A percentile compares a stretch with the other conserved stretches of the same genome.
These are phyloP conservation scores for Oxyscelio sp. DNA, from an alignment of 2,888 invertebrate species.

Conservation along the genomic window DNA sequence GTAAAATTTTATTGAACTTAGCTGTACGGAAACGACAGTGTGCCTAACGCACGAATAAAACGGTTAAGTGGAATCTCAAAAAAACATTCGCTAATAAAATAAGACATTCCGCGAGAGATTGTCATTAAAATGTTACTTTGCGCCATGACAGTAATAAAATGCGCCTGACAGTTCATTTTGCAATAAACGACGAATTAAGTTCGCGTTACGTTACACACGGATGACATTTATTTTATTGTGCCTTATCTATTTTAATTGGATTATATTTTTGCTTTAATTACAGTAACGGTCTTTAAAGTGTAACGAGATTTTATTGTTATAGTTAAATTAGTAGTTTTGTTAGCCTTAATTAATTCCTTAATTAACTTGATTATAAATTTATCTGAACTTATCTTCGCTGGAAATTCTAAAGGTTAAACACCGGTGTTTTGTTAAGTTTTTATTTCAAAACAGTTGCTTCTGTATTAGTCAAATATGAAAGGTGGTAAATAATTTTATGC, in stretches of 20 bases:
- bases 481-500: constrained; percentile 50
- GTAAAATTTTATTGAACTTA: constrained; percentile 60
- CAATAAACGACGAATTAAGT: constrained; percentile 58
- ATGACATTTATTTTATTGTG: constrained; percentile 37
- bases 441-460: constrained; percentile 39
- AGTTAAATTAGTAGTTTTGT: too few relatives aligned
- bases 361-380: too few relatives aligned
- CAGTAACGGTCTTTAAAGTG: too few relatives aligned
- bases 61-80: constrained; percentile 22
- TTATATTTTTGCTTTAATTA: constrained; percentile 34
- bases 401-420: constrained; percentile 36
- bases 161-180: constrained; percentile 36
- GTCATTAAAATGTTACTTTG: constrained; percentile 54
- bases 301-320: too few relatives aligned
- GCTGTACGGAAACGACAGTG: constrained; percentile 23
- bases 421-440: constrained; percentile 26
- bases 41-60: constrained; percentile 46
- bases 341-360: too few relatives aligned
- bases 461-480: constrained; percentile 60
- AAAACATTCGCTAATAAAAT: constrained; percentile 60
- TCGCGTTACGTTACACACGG: constrained; percentile 25
- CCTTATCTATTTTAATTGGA: constrained; percentile 47
- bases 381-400: constrained; percentile 4
- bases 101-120: constrained; percentile 31
- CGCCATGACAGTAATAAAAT: constrained; percentile 49